A percentile compares a stretch with the other conserved stretches of the same genome.
Conservation (phyloP, 1,140 invertebrate genomes). For the Drosophila truncata region DNA sequence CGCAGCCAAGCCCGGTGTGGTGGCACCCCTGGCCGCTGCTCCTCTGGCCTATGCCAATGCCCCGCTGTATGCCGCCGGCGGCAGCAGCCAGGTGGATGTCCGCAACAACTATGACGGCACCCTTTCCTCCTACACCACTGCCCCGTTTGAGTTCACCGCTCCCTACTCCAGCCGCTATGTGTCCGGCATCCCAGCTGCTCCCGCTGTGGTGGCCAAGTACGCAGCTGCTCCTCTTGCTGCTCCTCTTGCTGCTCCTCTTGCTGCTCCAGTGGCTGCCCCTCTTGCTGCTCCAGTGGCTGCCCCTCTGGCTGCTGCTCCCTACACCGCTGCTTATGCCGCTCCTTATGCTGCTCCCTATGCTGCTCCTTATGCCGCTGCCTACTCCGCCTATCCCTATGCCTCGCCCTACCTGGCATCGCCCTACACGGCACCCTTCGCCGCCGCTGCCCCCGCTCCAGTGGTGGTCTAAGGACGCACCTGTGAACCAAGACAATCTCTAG, state of each 20-base stretch:
- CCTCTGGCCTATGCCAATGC: conserved; percentile 82
- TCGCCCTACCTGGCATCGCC: conserved; percentile 28
- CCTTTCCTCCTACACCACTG: conserved; percentile 80
- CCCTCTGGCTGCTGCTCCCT: conserved; percentile 66
- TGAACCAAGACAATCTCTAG: background rate
- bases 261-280: conserved; percentile 67
- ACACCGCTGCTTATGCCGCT: conserved; percentile 34
- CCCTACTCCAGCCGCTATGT: conserved; percentile 86
- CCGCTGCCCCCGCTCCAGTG: conserved; percentile 58
- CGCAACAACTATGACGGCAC: conserved; percentile 80
- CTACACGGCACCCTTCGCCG: conserved; percentile 68
- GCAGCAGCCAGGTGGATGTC: conserved; percentile 79
- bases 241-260: conserved; percentile 32
- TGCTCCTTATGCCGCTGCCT: conserved; percentile 81
- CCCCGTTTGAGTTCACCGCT: conserved; percentile 72
- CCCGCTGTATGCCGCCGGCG: conserved; percentile 76
- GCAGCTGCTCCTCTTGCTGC: conserved; percentile 72
- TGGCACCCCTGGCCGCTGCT: conserved; percentile 69
- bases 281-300: conserved; percentile 39
- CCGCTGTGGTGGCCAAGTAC: conserved; percentile 58
- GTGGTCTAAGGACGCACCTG: conserved; percentile 45
- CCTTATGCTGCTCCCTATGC: conserved; percentile 58
- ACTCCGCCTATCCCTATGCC: conserved; percentile 43
- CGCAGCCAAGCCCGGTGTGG: conserved; percentile 66
- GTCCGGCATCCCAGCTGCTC: conserved; percentile 68